Conservation (phyloP, 2,113 vertebrate genomes). For the Centropus unirufus region DNA sequence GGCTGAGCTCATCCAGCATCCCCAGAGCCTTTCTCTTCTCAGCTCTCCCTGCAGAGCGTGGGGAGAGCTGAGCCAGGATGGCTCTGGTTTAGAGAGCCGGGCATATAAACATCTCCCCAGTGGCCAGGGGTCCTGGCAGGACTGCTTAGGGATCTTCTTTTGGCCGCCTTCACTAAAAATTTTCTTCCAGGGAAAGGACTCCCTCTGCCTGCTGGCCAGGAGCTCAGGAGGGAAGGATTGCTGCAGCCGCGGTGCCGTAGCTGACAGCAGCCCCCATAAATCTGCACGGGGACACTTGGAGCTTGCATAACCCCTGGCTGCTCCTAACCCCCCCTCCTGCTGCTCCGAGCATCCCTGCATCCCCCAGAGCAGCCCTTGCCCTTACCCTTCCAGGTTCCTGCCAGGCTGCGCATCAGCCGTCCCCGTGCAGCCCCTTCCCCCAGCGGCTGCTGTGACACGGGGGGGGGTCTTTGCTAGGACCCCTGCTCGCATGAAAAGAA, state of each 20-base stretch:
- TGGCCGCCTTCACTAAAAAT: background rate
- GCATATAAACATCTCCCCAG: background rate
- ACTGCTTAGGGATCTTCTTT: slow-evolving; percentile 22
- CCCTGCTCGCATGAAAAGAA: fast-evolving
- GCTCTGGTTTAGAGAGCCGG: background rate
- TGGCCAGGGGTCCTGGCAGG: slow-evolving; percentile 3
- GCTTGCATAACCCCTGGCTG: slow-evolving; percentile 7
- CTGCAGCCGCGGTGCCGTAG: background rate
- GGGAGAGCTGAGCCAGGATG: background rate
- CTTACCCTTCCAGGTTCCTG: background rate
- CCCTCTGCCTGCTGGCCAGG: slow-evolving; percentile 62
- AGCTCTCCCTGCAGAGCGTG: background rate
- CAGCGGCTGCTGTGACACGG: fast-evolving
- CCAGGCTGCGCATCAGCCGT: background rate
- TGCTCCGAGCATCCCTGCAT: background rate
- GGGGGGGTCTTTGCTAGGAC: background rate
- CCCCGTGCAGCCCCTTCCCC: background rate
- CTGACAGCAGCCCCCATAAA: slow-evolving; percentile 30
- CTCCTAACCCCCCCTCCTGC: background rate
- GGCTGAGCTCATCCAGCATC: background rate
- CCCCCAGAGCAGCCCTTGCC: background rate
- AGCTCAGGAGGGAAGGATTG: background rate
- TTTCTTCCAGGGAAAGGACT: slow-evolving; percentile 63
- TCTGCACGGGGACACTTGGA: background rate
- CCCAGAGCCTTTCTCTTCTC: background rate